Conservation (phyloP, 2,888 invertebrate genomes). For the Eupithecia abbreviata region DNA sequence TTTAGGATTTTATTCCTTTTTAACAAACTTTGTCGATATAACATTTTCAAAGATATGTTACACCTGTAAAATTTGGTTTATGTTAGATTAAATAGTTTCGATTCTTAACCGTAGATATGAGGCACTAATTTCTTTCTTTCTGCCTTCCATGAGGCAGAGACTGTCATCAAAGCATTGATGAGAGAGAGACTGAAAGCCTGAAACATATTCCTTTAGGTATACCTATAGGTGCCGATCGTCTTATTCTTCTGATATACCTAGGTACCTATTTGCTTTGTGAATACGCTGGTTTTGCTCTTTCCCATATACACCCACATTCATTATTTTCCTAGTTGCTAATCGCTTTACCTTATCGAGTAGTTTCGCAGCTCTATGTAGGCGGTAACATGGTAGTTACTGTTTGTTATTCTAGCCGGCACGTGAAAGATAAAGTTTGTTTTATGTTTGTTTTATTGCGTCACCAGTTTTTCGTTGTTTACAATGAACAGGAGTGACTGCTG, state of each 20-base stretch:
- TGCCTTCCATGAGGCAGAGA: not conserved
- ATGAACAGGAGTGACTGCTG: not conserved
- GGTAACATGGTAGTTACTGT: conserved; percentile 9
- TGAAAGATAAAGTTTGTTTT: conserved; percentile 24
- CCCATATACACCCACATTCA: not conserved
- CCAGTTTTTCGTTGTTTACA: conserved; percentile 14
- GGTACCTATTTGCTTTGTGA: not conserved
- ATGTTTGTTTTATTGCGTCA: conserved; percentile 24
- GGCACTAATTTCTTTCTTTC: not conserved
- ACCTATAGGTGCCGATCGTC: not conserved
- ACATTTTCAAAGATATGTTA: too few relatives aligned
- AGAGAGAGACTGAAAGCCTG: not conserved
- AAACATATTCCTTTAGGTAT: not conserved
- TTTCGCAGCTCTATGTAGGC: conserved; percentile 29
- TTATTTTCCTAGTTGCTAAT: not conserved
- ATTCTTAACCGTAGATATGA: not conserved
- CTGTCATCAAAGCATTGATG: not conserved
- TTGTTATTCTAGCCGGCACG: conserved; percentile 16
- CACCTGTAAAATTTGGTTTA: too few relatives aligned
- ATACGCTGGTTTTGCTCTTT: not conserved
- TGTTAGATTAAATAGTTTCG: too few relatives aligned
- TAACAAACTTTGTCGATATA: too few relatives aligned
- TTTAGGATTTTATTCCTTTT: too few relatives aligned
- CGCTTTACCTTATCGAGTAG: not conserved
- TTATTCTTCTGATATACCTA: not conserved